Conservation (phyloP, 2,113 vertebrate genomes). For the Tragelaphus imberbis region DNA sequence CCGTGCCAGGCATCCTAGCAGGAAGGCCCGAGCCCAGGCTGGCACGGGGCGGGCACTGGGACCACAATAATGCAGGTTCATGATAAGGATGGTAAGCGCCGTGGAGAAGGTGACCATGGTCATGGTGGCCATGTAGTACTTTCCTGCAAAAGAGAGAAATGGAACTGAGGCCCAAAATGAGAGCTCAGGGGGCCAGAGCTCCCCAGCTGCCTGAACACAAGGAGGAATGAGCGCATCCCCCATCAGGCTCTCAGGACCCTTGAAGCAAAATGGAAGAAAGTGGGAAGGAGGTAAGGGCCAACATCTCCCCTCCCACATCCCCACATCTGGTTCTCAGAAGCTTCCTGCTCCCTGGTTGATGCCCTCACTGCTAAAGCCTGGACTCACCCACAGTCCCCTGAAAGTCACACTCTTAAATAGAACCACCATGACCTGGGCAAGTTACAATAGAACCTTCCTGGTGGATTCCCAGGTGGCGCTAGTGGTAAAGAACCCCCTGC, state of each 20-base stretch:
- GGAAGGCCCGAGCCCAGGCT: conserved; percentile 85
- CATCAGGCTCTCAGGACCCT: not conserved
- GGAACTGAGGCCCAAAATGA: not conserved
- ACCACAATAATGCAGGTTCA: conserved; percentile 92
- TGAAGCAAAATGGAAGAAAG: not conserved
- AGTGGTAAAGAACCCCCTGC: not conserved
- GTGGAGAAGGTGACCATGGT: conserved; percentile 93
- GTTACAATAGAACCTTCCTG: not conserved
- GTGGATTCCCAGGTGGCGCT: not conserved
- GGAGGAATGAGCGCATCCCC: not conserved
- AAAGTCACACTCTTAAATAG: not conserved
- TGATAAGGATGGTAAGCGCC: conserved; percentile 91
- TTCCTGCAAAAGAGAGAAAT: conserved; percentile 78
- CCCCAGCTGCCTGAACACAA: not conserved
- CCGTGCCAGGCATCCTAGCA: conserved; percentile 87
- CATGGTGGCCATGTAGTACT: conserved; percentile 96
- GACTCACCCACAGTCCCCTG: not conserved
- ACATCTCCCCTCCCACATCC: not conserved
- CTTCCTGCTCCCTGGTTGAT: not conserved
- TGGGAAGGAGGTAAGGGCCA: not conserved
- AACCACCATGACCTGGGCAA: not conserved
- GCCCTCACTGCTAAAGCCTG: not conserved
- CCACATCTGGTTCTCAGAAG: not conserved
- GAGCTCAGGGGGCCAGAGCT: not conserved
- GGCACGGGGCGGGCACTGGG: conserved; percentile 88